These are phyloP conservation scores for Horisme vitalbata DNA, from an alignment of 2,888 invertebrate genomes.

Conservation along the genomic window DNA sequence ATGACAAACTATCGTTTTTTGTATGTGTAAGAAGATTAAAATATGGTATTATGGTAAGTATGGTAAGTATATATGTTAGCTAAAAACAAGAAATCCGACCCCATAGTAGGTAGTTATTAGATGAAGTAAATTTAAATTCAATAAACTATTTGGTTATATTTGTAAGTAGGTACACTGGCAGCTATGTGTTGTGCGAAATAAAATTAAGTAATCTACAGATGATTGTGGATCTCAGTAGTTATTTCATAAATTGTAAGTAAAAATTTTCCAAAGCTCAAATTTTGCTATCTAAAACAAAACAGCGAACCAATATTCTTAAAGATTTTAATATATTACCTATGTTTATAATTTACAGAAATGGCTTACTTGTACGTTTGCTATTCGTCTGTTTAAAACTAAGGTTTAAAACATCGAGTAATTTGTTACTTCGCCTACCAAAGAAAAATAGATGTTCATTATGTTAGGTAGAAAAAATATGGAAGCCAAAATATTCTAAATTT, in stretches of 20 bases:
- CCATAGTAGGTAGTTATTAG: too few relatives aligned
- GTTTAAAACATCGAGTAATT: too few relatives aligned
- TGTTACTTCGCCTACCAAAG: too few relatives aligned
- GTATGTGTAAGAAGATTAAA: too few relatives aligned
- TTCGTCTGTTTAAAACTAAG: too few relatives aligned
- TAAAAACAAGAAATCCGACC: background rate
- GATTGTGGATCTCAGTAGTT: slow-evolving; percentile 81
- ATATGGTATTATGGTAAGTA: too few relatives aligned
- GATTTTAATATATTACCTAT: slow-evolving; percentile 46
- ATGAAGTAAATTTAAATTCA: too few relatives aligned
- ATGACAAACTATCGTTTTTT: too few relatives aligned
- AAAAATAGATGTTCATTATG: too few relatives aligned
- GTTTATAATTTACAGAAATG: slow-evolving; percentile 17
- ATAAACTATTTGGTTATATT: too few relatives aligned
- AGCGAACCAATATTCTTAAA: slow-evolving; percentile 69
- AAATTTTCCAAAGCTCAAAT: slow-evolving; percentile 62
- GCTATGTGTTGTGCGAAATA: slow-evolving; percentile 5
- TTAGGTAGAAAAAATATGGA: slow-evolving; percentile 8
- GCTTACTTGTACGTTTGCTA: too few relatives aligned
- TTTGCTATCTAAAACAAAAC: slow-evolving; percentile 39
- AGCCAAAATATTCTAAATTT: slow-evolving; percentile 19
- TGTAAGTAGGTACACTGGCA: slow-evolving; percentile 11
- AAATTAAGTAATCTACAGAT: slow-evolving; percentile 76
- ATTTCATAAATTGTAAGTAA: slow-evolving; percentile 65
- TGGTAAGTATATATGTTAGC: too few relatives aligned